These are phyloP conservation scores for Chaetodon auriga DNA, from an alignment of 2,113 vertebrate species.

Conservation along the genomic window DNA sequence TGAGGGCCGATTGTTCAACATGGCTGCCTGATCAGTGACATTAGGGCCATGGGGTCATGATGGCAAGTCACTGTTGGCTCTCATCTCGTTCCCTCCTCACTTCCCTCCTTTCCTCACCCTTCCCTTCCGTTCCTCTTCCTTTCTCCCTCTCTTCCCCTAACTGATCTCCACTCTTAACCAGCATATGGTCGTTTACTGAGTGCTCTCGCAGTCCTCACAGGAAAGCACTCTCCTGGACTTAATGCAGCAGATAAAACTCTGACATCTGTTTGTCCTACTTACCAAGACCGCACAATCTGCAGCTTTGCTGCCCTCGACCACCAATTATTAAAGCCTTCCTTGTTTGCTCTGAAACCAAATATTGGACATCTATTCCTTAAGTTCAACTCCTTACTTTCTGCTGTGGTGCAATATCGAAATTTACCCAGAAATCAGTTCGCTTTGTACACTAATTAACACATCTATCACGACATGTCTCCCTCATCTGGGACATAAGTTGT, in stretches of 20 bases:
- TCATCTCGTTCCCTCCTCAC: constrained; percentile 31
- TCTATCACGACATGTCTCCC: constrained; percentile 26
- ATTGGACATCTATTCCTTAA: constrained; percentile 31
- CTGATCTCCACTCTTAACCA: constrained; percentile 46
- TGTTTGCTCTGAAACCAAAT: constrained; percentile 17
- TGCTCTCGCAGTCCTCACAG: constrained; percentile 64
- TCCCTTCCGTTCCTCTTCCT: constrained; percentile 3
- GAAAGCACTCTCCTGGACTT: constrained; percentile 77
- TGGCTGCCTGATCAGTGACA: constrained; percentile 51
- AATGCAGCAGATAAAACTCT: constrained; percentile 79
- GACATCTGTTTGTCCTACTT: constrained; percentile 85
- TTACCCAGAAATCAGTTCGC: constrained; percentile 25
- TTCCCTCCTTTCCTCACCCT: constrained; percentile 23
- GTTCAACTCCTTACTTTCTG: constrained; percentile 17
- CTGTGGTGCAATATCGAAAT: constrained; percentile 1
- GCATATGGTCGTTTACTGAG: constrained; percentile 73
- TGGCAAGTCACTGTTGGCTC: constrained; percentile 35
- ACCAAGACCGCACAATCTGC: constrained; percentile 67
- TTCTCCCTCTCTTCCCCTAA: constrained; percentile 1
- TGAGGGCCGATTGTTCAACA: constrained; percentile 43
- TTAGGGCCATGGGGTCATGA: constrained; percentile 27
- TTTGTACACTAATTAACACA: constrained; percentile 30
- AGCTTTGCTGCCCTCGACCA: constrained; percentile 53
- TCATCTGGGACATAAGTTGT: constrained; percentile 49
- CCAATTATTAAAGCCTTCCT: constrained; percentile 29